Evolutionary conservation across 2,888 invertebrate species (phyloP), one percentile per base, ranked within the genome.

Genomic region (Syritta pipiens): DNA sequence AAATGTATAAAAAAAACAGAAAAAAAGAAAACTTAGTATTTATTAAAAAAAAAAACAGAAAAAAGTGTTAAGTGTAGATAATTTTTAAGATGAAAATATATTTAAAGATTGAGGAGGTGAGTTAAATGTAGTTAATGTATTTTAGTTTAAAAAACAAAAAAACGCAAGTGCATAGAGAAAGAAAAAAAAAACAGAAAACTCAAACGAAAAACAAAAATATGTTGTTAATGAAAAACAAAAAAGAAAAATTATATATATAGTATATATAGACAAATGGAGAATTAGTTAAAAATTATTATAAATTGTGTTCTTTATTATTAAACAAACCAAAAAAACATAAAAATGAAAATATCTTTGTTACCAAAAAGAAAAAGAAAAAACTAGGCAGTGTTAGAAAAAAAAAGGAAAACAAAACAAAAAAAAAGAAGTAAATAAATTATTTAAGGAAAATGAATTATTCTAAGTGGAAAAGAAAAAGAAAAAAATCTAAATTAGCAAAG

Each of bases 401-500:
- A 53, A 37, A 69, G 60, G 35, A 30, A 60, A 42, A 37, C 10
- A 14, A 19, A 74, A 48, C 5, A 3, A 59, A 42, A 7, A 42
- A 42, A 46, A 28, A 44, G 48, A 32, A 40, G 60, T 32, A 57
- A 48, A 32, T 59, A 59, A 57, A 32, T 53, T n/a, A n/a, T n/a
- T n/a, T n/a, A n/a, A n/a, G n/a, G n/a, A n/a, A n/a, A n/a, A n/a
- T n/a, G n/a, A n/a, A 67, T 22, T n/a, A 32, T 9, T 6, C 0
- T 9, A 14, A 24, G 24, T 62, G 24, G 40, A 44, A 67, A 51
- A 6, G 5, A 49, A 49, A 26, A 48, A 28, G 65, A 28, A 37
- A 20, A 35, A 44, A 14, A 51, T 46, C 48, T 28, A 24, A 82
- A 83, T 86, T 87, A 87, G 87, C 87, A 83, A 84, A 87, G 88